Evolutionary conservation across 2,113 vertebrate genomes (phyloP).

Genomic region (Numenius arquata): DNA sequence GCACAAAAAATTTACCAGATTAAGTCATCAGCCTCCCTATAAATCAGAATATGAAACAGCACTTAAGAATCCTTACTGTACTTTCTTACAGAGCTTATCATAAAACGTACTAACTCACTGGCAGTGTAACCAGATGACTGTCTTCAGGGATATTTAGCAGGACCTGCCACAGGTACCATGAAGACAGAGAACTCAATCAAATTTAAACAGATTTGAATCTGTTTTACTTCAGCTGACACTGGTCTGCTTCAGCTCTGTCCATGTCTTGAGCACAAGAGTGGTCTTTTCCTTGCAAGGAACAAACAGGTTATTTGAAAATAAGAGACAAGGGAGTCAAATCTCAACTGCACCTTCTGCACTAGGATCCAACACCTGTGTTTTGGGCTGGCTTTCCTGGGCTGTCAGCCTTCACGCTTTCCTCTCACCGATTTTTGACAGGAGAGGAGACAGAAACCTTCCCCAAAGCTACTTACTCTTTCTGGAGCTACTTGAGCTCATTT

Average conservation of each 20-base stretch:
- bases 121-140: neutral
- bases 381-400: neutral
- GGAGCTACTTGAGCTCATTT: neutral
- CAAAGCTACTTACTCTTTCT: neutral
- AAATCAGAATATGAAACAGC: neutral
- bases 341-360: neutral
- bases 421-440: neutral
- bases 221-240: neutral
- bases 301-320: neutral
- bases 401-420: neutral
- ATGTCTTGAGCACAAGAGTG: neutral
- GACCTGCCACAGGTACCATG: neutral
- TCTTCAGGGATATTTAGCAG: neutral
- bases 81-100: neutral
- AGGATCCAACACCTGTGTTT: neutral
- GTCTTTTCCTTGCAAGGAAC: neutral
- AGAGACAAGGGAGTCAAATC: neutral
- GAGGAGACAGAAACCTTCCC: neutral
- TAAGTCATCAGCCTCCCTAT: neutral
- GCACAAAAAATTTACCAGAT: neutral
- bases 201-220: neutral
- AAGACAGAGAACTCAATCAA: neutral
- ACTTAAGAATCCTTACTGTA: neutral
- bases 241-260: neutral
- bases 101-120: neutral